Percentiles rank a stretch among this genome's conserved stretches.
Evolutionary conservation across 2,888 invertebrate species (phyloP).

Genomic region (Agonopterix alstromeriana): DNA sequence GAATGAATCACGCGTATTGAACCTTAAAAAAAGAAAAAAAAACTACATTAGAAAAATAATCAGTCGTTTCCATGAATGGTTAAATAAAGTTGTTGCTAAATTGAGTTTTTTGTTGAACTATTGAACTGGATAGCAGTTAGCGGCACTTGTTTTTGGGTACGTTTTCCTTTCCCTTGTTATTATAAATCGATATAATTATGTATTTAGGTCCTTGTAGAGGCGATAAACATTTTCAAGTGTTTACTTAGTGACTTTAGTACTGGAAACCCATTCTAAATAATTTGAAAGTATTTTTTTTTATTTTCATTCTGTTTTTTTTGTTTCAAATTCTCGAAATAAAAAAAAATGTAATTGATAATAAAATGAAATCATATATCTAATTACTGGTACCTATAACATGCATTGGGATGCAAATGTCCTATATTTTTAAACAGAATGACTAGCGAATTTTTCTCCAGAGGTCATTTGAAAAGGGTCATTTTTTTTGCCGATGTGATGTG

Average conservation of each 20-base stretch:
- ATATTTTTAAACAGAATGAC: too few species aligned
- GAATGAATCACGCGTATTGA: constrained; percentile 6
- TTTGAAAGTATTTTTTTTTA: too few species aligned
- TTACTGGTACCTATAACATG: too few species aligned
- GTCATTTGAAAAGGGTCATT: too few species aligned
- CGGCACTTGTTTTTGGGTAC: constrained; percentile 24
- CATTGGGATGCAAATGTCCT: too few species aligned
- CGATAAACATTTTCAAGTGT: not conserved
- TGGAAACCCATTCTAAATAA: not conserved
- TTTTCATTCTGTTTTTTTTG: too few species aligned
- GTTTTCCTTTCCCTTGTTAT: constrained; percentile 17
- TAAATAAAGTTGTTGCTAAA: not conserved
- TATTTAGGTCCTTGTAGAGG: constrained; percentile 1
- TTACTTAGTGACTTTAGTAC: not conserved
- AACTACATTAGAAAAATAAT: constrained; percentile 11
- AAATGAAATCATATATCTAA: too few species aligned
- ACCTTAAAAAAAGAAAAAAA: constrained; percentile 11
- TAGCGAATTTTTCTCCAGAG: too few species aligned
- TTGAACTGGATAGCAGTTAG: not conserved
- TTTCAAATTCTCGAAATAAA: too few species aligned
- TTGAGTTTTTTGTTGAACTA: not conserved
- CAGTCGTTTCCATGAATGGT: constrained; percentile 3
- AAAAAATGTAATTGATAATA: too few species aligned
- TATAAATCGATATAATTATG: constrained; percentile 31
- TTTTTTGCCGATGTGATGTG: too few species aligned